Evolutionary conservation across 2,797 vertebrate genomes (phyloP).

Genomic region (Lacerta viridis): DNA sequence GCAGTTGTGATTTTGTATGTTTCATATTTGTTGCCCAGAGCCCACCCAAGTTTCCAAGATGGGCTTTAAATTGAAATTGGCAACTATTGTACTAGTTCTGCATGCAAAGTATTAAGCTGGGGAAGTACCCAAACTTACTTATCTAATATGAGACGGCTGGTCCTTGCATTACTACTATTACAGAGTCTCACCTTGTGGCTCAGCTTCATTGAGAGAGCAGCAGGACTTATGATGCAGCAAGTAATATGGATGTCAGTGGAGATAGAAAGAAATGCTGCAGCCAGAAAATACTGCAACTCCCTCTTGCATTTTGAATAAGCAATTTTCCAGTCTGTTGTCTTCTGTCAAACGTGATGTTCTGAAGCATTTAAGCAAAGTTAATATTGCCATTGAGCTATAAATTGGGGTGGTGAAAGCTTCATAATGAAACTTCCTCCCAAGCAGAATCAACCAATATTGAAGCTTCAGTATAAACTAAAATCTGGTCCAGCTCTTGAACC

Average conservation of each 20-base stretch:
- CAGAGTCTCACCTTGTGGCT: constrained; percentile 22
- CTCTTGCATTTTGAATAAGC: constrained; percentile 75
- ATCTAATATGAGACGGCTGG: neutral
- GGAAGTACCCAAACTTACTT: neutral
- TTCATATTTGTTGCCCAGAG: neutral
- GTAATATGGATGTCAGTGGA: constrained; percentile 35
- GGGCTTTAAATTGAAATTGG: neutral
- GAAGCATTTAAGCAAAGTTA: constrained; percentile 78
- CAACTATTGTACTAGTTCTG: neutral
- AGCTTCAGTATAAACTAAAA: constrained; percentile 22
- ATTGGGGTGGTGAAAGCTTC: constrained; percentile 67
- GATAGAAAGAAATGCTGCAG: constrained; percentile 50
- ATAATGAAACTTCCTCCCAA: constrained; percentile 65
- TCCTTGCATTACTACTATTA: neutral
- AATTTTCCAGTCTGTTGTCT: constrained; percentile 78
- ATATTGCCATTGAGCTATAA: constrained; percentile 71
- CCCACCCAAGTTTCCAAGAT: neutral
- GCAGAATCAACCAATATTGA: constrained; percentile 45
- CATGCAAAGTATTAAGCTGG: neutral
- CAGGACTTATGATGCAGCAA: constrained; percentile 27
- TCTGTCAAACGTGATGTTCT: constrained; percentile 77
- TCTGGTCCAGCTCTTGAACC: too few species aligned
- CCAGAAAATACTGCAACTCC: constrained; percentile 70
- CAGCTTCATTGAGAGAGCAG: constrained; percentile 19
- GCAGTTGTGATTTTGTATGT: neutral